Evolutionary conservation across 2,113 vertebrate genomes (phyloP).

Genomic region (Pachyramphus minor): DNA sequence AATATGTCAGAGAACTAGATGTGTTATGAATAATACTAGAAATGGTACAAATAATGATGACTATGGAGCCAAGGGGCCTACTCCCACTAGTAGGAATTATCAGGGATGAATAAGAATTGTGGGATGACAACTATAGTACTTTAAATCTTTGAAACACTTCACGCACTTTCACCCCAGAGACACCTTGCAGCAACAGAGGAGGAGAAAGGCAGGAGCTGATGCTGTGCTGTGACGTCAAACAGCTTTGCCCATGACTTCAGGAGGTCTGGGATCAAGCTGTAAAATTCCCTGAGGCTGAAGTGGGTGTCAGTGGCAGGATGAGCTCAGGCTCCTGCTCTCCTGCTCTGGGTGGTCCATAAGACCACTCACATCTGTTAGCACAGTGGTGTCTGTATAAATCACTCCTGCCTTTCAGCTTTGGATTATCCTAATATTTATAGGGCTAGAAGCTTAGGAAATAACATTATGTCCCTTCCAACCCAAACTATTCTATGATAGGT

Average conservation of each 20-base stretch:
- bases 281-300: neutral
- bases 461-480: neutral
- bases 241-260: neutral
- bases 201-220: neutral
- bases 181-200: neutral
- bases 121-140: neutral
- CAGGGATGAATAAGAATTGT: constrained; percentile 17
- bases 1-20: constrained; percentile 28
- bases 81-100: constrained; percentile 27
- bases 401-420: neutral
- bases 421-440: neutral
- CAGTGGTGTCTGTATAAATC: neutral
- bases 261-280: constrained; percentile 19
- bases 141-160: constrained; percentile 7
- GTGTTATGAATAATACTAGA: constrained; percentile 35
- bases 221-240: neutral
- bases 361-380: neutral
- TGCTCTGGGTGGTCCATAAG: neutral
- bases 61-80: neutral
- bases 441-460: neutral
- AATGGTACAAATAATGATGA: constrained; percentile 35
- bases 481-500: neutral
- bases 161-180: neutral
- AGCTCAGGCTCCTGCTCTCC: constrained; percentile 27
- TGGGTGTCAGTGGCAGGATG: neutral